Evolutionary conservation across 2,113 vertebrate genomes (phyloP), one percentile per base, ranked within the genome.

Genomic region (Ammodytes marinus): DNA sequence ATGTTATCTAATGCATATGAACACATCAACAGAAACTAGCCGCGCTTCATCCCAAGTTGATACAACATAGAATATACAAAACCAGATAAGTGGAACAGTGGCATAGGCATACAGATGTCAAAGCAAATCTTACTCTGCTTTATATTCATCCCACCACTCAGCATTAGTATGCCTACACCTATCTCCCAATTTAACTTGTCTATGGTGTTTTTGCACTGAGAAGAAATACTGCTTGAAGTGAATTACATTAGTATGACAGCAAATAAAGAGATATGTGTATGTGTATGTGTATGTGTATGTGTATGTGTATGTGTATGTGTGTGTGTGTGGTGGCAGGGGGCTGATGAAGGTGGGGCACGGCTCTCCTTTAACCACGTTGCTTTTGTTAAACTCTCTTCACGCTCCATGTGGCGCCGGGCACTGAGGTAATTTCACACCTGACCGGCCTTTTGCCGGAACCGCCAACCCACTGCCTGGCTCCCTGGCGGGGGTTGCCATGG

Each of bases 391-490:
- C 88, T 89, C 86, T 91, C 78, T 89, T 89, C 87, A 91, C 57
- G 87, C 88, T 93, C 82, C 74, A 71, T 83, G 84, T 81, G 78
- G 78, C 54, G 47, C 55, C 27, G 57, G 85, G 83, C 86, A 85
- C 85, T 79, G 84, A 89, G 89, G 89, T 91, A 93, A 93, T 93
- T 93, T 93, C 91, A 91, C 91, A 93, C 91, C 89, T 92, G 92
- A 90, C 88, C 80, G 43, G 84, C 84, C 87, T 84, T 90, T 87
- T 42, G 39, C 78, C 43, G 42, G 79, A 79, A 72, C 80, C 57
- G 27, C 85, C 86, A 83, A 52, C 82, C 66, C 27, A 52, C 27
- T n/a, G 27, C 27, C 53, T 50, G 59, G 60, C 68, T 54, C 58
- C 77, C 82, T 77, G 11, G 27, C 65, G 27, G 14, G 39, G 68